These are phyloP conservation scores for Phortica okadai DNA, from an alignment of 2,888 invertebrate species.

Conservation along the genomic window DNA sequence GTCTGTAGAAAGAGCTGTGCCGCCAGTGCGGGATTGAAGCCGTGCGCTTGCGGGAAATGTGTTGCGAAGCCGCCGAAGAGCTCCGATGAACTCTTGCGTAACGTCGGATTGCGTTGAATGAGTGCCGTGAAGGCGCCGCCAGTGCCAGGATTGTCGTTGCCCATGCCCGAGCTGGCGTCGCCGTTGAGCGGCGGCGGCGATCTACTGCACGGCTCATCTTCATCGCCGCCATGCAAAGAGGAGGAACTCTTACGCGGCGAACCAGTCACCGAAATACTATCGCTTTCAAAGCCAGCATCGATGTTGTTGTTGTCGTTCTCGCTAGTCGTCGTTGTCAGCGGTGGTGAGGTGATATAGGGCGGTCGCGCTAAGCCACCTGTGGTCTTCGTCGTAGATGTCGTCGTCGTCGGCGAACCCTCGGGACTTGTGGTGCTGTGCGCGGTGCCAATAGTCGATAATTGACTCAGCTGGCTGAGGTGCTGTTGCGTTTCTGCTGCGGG, in stretches of 20 bases:
- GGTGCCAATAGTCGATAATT: slow-evolving; percentile 68
- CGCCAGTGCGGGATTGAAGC: slow-evolving; percentile 80
- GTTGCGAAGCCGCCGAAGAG: slow-evolving; percentile 77
- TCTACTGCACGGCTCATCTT: slow-evolving; percentile 50
- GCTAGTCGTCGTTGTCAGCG: slow-evolving; percentile 63
- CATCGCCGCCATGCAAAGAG: slow-evolving; percentile 72
- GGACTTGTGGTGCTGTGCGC: slow-evolving; percentile 86
- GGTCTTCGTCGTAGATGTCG: slow-evolving; percentile 55
- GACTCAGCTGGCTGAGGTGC: slow-evolving; percentile 67
- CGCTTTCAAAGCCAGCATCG: slow-evolving; percentile 76
- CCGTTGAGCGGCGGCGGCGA: slow-evolving; percentile 47
- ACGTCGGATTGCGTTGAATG: slow-evolving; percentile 72
- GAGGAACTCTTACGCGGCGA: slow-evolving; percentile 78
- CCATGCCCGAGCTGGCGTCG: slow-evolving; percentile 40
- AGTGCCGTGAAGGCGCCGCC: slow-evolving; percentile 76
- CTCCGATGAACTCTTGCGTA: slow-evolving; percentile 73
- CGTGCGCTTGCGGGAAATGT: slow-evolving; percentile 74
- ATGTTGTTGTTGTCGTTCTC: slow-evolving; percentile 75
- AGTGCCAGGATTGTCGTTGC: slow-evolving; percentile 52
- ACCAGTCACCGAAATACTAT: slow-evolving; percentile 77
- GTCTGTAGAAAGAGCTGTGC: slow-evolving; percentile 86
- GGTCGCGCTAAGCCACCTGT: slow-evolving; percentile 60
- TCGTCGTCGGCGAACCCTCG: slow-evolving; percentile 79
- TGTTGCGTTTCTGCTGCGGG: slow-evolving; percentile 55
- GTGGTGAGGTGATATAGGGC: slow-evolving; percentile 73